phyloP scores from a whole-genome alignment of 2,797 vertebrate genomes.

The Lacerta bilineata region DNA sequence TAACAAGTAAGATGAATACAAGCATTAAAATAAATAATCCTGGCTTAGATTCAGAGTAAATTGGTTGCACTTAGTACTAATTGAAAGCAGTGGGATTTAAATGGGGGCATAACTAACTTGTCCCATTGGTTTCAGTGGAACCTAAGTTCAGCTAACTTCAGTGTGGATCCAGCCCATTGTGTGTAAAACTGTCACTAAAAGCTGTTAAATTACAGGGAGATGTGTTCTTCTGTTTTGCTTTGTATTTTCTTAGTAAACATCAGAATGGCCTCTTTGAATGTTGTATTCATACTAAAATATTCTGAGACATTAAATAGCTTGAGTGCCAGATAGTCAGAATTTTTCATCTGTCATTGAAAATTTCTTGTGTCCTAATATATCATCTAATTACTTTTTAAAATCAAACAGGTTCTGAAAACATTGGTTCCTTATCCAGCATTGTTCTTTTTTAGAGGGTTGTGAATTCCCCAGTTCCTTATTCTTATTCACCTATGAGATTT shows the following conservation, averaged over 20 bases:
- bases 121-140: neutral
- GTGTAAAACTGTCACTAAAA: neutral
- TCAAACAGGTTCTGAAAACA: neutral
- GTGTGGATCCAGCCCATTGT: neutral
- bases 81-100: neutral
- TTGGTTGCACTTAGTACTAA: neutral
- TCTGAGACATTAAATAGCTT: neutral
- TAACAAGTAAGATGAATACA: neutral
- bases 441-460: conserved; percentile 45
- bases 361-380: neutral
- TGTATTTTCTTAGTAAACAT: neutral
- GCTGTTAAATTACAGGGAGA: neutral
- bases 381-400: conserved; percentile 2
- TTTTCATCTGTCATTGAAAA: too few species aligned
- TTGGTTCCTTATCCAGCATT: conserved; percentile 41
- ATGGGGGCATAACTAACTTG: neutral
- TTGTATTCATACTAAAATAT: neutral
- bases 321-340: neutral
- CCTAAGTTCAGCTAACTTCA: neutral
- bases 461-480: conserved; percentile 67
- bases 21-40: neutral
- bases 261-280: neutral
- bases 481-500: conserved; percentile 51
- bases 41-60: neutral
- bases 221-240: neutral